phyloP scores from a whole-genome alignment of 92 coral and sea anemone species.

The Pocillopora meandrina region DNA sequence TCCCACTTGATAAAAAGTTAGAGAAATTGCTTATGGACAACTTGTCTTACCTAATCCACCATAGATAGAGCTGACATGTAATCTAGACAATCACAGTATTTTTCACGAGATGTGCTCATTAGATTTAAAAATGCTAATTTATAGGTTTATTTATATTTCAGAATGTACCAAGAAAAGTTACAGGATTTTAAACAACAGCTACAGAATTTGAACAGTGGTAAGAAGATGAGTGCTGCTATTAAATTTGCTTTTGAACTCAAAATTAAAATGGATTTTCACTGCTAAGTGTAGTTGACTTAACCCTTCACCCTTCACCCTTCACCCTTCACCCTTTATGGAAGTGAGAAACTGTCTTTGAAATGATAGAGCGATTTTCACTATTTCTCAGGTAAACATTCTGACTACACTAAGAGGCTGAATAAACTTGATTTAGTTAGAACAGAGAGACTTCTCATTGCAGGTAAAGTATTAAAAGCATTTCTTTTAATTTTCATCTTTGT shows the following conservation, averaged over 20 bases:
- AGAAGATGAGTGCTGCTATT: not conserved
- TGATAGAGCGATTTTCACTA: not conserved
- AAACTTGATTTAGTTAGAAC: conserved; percentile 82
- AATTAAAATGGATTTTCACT: no score
- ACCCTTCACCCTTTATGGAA: no score
- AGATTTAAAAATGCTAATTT: no score
- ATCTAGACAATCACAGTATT: no score
- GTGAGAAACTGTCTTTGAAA: no score
- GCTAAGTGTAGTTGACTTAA: not conserved
- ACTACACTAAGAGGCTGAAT: conserved; percentile 80
- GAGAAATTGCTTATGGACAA: not conserved
- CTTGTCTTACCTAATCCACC: no score
- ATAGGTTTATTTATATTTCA: conserved; percentile 9
- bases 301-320: no score
- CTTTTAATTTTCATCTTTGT: no score
- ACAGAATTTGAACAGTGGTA: conserved; percentile 83
- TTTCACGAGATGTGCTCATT: no score
- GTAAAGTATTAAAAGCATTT: conserved; percentile 30
- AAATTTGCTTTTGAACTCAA: not conserved
- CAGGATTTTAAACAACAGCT: conserved; percentile 90
- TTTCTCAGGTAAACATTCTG: conserved; percentile 82
- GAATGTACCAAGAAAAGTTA: conserved; percentile 97
- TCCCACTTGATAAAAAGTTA: not conserved
- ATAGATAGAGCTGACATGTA: no score
- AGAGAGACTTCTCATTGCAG: conserved; percentile 84